Base-by-base conservation (phyloP, 2,888 invertebrate genomes). In the Scaptomyza parva region DNA sequence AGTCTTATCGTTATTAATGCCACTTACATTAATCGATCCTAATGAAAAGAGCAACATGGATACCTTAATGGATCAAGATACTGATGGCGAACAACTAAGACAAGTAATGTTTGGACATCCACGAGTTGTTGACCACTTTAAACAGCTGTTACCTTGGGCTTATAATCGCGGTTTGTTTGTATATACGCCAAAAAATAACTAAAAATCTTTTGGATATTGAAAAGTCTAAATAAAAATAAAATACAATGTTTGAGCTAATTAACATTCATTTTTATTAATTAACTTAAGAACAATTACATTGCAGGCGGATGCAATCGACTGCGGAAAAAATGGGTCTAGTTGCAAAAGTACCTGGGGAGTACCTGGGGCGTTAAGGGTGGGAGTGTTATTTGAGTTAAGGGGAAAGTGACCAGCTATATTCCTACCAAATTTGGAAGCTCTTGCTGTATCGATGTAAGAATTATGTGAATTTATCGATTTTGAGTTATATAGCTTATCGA, bases 131-230 rank as follows among this genome's bases (percentile, higher is more conserved):
- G 52, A 76, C 6, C 86, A 87, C 55, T 76, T 86, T 17, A 77
- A 76, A 41, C 48, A 78, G n/a, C 59, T 90, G 30, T 47, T 91
- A 2, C 89, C 89, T 11, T 91, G 89, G 89, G 79, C 89, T 3
- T 61, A 86, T 37, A 76, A 80, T 54, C 83, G 88, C 0, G 90
- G 90, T 0, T 57, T 80, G 0, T 89, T 90, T 61, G 77, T 85
- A 20, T 61, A 70, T 2, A 41, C 24, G 8, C 12, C 18, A 45
- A 50, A 3, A 35, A 52, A 52, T 11, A 8, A 30, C 8, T 8
- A 9, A 3, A 45, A 14, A 18, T 0, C 22, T 33, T 9, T 50
- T n/a, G n/a, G 20, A 50, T 44, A 33, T 26, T 35, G 8, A 41
- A 17, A 24, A 35, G 14, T 14, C 28, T 7, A 1, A 5, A 35